Evolutionary conservation across 2,113 vertebrate genomes (phyloP).

Genomic region (Pyxicephalus adspersus): DNA sequence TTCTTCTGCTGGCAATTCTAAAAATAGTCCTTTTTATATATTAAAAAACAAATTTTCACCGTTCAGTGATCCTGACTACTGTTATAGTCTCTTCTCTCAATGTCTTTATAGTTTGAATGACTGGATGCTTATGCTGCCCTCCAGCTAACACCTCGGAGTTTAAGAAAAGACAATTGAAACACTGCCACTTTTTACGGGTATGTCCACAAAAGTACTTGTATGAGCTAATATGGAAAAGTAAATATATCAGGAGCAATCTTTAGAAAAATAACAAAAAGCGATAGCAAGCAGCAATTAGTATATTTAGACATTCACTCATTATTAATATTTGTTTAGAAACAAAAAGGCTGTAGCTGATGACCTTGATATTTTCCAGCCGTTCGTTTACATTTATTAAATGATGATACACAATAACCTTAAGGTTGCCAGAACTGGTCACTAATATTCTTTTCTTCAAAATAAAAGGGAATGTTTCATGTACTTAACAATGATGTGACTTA

Average conservation of each 20-base stretch:
- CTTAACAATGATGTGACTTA: neutral
- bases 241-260: neutral
- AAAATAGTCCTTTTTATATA: neutral
- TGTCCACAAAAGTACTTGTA: conserved; percentile 3
- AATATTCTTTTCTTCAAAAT: too few relatives aligned
- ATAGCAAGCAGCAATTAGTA: conserved; percentile 7
- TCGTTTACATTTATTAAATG: too few relatives aligned
- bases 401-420: too few relatives aligned
- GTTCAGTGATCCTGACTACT: conserved; percentile 8
- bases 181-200: conserved; percentile 4
- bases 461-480: too few relatives aligned
- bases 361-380: too few relatives aligned
- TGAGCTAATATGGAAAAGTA: neutral
- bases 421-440: too few relatives aligned
- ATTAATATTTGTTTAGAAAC: neutral
- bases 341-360: too few relatives aligned
- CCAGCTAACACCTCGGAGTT: conserved; percentile 37
- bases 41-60: conserved; percentile 3
- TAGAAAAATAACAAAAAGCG: neutral
- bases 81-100: neutral
- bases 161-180: neutral
- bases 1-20: too few relatives aligned
- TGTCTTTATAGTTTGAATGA: conserved; percentile 32
- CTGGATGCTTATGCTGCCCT: conserved; percentile 25
- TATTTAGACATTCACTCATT: conserved; percentile 2